Percentiles rank a stretch among this genome's conserved stretches.
These are phyloP conservation scores for Catocala nupta DNA, from an alignment of 2,888 invertebrate genomes.

Conservation along the genomic window DNA sequence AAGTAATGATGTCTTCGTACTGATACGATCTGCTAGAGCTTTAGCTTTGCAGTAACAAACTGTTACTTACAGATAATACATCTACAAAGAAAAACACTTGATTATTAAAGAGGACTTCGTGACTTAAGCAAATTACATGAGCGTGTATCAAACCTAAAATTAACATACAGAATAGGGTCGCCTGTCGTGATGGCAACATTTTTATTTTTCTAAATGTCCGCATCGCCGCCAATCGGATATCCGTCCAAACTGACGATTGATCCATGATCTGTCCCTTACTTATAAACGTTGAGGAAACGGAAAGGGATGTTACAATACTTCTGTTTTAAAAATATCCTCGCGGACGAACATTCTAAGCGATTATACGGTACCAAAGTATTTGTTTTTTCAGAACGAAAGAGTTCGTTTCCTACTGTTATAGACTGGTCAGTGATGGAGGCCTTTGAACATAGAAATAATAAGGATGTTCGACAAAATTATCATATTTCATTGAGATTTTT, in stretches of 20 bases:
- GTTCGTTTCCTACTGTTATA: constrained; percentile 51
- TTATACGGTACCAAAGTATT: constrained; percentile 59
- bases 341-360: constrained; percentile 52
- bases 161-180: constrained; percentile 7
- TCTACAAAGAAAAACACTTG: neutral
- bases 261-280: constrained; percentile 61
- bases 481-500: too few relatives aligned
- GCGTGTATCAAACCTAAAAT: neutral
- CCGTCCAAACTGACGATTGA: constrained; percentile 65
- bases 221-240: constrained; percentile 56
- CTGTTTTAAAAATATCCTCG: constrained; percentile 61
- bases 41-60: constrained; percentile 28
- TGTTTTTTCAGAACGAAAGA: constrained; percentile 61
- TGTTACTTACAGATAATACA: neutral
- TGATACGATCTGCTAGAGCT: constrained; percentile 32
- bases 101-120: constrained; percentile 6
- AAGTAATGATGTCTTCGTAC: constrained; percentile 37
- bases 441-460: too few relatives aligned
- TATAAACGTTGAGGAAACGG: constrained; percentile 61
- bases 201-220: constrained; percentile 38
- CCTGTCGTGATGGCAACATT: constrained; percentile 4
- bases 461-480: too few relatives aligned
- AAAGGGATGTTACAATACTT: constrained; percentile 68
- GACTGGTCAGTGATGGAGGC: constrained; percentile 21
- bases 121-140: constrained; percentile 7